Evolutionary conservation across 2,797 vertebrate genomes (phyloP), one percentile per base, ranked within the genome.

Genomic region (Acanthurus lineatus): DNA sequence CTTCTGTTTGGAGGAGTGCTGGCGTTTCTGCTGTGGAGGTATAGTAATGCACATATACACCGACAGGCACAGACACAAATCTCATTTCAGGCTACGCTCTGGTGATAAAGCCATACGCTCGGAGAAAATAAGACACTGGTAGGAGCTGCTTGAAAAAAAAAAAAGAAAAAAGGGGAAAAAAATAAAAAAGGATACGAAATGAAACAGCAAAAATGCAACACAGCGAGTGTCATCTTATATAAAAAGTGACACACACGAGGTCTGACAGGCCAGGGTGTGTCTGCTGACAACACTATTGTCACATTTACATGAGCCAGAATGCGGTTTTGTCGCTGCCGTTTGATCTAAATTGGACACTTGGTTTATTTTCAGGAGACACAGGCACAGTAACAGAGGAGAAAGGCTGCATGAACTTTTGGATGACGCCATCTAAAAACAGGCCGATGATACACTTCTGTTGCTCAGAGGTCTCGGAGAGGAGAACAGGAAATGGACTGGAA

Each of bases 21-120:
- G 81, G 88, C 82, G 0, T 90, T 93, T 84, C 83, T 95, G 63
- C 77, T 95, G 53, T 95, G 95, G 87, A 92, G 95, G 95, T 96
- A 94, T 40, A 58, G 70, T 80, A 73, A 82, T 44, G 40, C 82
- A 79, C 62, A 53, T 14, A 42, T 5, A 68, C 60, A 69, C 61
- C 42, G 56, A 51, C 68, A 69, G 54, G 47, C 56, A 67, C 83
- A n/a, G 2, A 51, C 62, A 71, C 73, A 84, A 76, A 89, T 87
- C 76, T 84, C 66, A 81, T 88, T 89, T 91, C 82, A 83, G 77
- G 59, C 71, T 77, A 19, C 28, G 62, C 62, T 84, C 70, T 74
- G 81, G 71, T 62, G 73, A 83, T 74, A 47, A 86, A 83, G 42
- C 70, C 57, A 49, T 42, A 77, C 2, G 8, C 80, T 19, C 60